Base-by-base conservation (phyloP, 2,113 vertebrate genomes). In the Callaeas wilsoni region DNA sequence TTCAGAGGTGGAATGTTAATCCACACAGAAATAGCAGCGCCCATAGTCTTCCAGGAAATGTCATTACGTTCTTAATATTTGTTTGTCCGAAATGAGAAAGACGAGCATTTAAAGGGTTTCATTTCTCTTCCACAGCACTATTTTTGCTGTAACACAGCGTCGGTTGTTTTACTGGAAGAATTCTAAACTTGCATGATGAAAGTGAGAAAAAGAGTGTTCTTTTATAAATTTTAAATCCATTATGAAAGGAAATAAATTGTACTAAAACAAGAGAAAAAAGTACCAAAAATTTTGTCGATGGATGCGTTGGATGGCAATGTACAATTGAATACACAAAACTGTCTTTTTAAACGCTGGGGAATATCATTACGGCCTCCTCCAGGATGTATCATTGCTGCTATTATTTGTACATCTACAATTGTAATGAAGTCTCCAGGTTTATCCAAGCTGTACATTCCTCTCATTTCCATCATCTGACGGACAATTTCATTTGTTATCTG, bases 401-500 rank as follows among this genome's bases (percentile, higher is more conserved):
- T 97, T 70, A 98, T 64, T 50, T 98, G 98, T 23, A 98, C 95
- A 27, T 98, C 98, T 16, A 98, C 97, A 65, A 98, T 97, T 12
- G 97, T 98, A 44, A 97, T 97, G 95, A 98, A 98, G 75, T 98
- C 98, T 92, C 98, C 98, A 46, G 98, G 98, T 80, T 98, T 98
- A 89, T 98, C 98, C 94, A 98, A 65, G 80, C 97, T 98, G 46
- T 98, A 98, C 98, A 98, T 98, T 41, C 98, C 98, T 94, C 97
- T 97, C 98, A 98, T 98, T 84, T 98, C 98, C 98, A 98, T 98
- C 98, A 98, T 98, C 62, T 98, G 98, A 53, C 98, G 97, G 37
- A 98, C 98, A 13, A 98, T 98, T 97, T 98, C 98, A 41, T 98
- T 98, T n/a, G 98, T 98, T 74, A 98, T 94, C 98, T 98, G 91